phyloP scores from a whole-genome alignment of 2,888 invertebrate species.

The Acrobasis suavella region DNA sequence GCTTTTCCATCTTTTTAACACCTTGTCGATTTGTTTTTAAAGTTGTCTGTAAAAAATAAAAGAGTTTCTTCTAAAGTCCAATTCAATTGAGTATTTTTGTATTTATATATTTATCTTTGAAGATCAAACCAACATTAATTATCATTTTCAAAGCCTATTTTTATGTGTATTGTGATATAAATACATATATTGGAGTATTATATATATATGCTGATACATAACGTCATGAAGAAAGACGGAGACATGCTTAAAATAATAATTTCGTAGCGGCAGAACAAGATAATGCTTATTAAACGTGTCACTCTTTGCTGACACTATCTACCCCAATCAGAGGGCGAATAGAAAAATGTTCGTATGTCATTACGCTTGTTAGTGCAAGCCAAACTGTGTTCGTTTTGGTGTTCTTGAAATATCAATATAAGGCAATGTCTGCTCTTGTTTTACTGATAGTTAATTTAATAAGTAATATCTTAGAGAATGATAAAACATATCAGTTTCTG shows the following conservation, averaged over 20 bases:
- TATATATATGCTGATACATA: not conserved
- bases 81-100: too few relatives aligned
- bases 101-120: too few relatives aligned
- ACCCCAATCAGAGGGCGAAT: slow-evolving; percentile 67
- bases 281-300: slow-evolving; percentile 79
- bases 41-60: too few relatives aligned
- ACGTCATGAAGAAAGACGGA: not conserved
- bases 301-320: slow-evolving; percentile 72
- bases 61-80: too few relatives aligned
- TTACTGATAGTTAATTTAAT: not conserved
- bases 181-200: too few relatives aligned
- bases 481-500: too few relatives aligned
- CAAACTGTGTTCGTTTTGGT: not conserved
- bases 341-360: slow-evolving; percentile 57
- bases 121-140: too few relatives aligned
- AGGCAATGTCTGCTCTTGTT: too few relatives aligned
- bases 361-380: slow-evolving; percentile 16
- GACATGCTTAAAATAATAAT: slow-evolving; percentile 20
- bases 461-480: too few relatives aligned
- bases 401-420: not conserved
- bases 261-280: slow-evolving; percentile 57
- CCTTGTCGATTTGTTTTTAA: too few relatives aligned
- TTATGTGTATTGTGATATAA: too few relatives aligned
- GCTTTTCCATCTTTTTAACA: too few relatives aligned
- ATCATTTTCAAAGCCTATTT: not conserved